Percentiles rank a stretch among this genome's conserved stretches.
These are phyloP conservation scores for Tetrapedia diversipes DNA, from an alignment of 2,888 invertebrate species.

Conservation along the genomic window DNA sequence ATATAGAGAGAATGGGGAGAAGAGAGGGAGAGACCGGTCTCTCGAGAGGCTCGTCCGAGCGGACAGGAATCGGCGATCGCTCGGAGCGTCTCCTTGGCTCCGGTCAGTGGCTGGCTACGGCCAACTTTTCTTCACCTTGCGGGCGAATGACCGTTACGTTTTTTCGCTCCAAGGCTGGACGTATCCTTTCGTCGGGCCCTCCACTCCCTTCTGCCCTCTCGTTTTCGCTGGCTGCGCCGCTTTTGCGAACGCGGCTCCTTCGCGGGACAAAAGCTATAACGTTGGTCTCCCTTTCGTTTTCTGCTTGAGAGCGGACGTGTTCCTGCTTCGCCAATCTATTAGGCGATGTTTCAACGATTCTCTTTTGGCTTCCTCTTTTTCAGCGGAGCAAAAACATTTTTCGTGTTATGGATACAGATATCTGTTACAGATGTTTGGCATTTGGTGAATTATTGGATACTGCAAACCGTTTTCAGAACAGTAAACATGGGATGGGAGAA, in stretches of 20 bases:
- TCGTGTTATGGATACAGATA: too few relatives aligned
- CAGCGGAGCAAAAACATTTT: too few relatives aligned
- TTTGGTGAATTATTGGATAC: too few relatives aligned
- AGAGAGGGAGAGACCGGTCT: conserved; percentile 61
- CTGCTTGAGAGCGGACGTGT: too few relatives aligned
- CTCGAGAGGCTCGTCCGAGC: conserved; percentile 71
- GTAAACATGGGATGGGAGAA: too few relatives aligned
- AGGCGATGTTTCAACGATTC: too few relatives aligned
- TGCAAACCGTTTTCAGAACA: too few relatives aligned
- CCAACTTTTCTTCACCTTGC: conserved; percentile 82
- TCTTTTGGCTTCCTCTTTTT: too few relatives aligned
- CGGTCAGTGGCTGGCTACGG: conserved; percentile 79
- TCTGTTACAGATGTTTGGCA: too few relatives aligned
- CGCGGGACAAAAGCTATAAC: conserved; percentile 18
- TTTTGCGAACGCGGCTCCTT: not conserved
- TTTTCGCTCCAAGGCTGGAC: conserved; percentile 79
- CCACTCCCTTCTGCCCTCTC: conserved; percentile 51
- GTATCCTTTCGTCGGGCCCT: conserved; percentile 74
- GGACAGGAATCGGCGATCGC: conserved; percentile 75
- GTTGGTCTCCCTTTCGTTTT: conserved; percentile 1
- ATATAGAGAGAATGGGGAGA: not conserved
- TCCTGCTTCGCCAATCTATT: not conserved
- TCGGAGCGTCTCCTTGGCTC: conserved; percentile 79
- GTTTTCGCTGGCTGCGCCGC: conserved; percentile 35
- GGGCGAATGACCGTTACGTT: conserved; percentile 81